Base-by-base conservation (phyloP, 2,888 invertebrate genomes). In the Dryococelus australis region DNA sequence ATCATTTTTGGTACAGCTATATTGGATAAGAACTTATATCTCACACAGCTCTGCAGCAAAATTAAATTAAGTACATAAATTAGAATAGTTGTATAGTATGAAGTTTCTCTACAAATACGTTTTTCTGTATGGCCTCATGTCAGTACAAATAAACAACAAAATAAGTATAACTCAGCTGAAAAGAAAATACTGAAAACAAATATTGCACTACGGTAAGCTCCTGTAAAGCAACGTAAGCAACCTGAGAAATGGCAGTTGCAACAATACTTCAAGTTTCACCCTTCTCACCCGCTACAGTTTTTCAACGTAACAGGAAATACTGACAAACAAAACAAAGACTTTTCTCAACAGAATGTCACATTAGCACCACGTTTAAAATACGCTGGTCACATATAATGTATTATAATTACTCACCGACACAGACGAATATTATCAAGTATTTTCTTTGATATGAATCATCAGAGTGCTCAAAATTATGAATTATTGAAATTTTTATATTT, bases 281-380 rank as follows among this genome's bases (percentile, higher is more conserved):
- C 65, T 65, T 65, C 65, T 65, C 20, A 20, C 24, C 24, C 65
- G 65, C 65, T 65, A 65, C 65, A 65, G 16, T 24, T 65, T 6
- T 65, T 16, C 65, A 65, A 65, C 65, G 65, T 65, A 65, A 65
- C 65, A 65, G 65, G 65, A 65, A 65, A 65, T 65, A 65, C 24
- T 65, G 65, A 65, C 65, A 65, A 65, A 65, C 65, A 65, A 65
- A 65, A 65, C 65, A 65, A 65, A 65, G 10, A 20, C 16, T 65
- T 65, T 65, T 65, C 24, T 20, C 65, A 65, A 65, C 65, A 65
- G 24, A 65, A 65, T 16, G 65, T 65, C 65, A 65, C 65, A 65
- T 65, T 65, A 65, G 65, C 65, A 65, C 83, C 28, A 83, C 28
- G 83, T 83, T 83, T 10, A 83, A 83, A 83, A 83, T 83, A 83